Evolutionary conservation across 2,113 vertebrate genomes (phyloP), one percentile per base, ranked within the genome.

Genomic region (Balaeniceps rex): DNA sequence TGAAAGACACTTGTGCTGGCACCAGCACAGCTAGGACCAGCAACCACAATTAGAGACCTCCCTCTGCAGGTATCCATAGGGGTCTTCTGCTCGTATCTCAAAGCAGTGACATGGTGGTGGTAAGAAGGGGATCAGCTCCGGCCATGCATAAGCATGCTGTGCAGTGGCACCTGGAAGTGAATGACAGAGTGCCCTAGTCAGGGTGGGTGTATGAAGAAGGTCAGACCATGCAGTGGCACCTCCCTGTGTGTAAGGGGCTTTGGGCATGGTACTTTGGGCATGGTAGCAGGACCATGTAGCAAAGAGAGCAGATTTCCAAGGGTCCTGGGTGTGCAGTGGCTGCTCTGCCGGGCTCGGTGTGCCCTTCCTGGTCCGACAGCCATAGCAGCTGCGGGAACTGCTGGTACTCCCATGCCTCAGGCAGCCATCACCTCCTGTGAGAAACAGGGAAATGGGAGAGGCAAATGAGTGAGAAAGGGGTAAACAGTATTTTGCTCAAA

Each of bases 401-500:
- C 28, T 88, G 52, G 58, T 64, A 85, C 70, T 94, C 92, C 90
- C 82, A 60, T 65, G 95, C 92, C 92, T 94, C 61, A 47, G 92
- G 90, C 90, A 95, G 82, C 61, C 19, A 5, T 68, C 0, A 38
- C 90, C 92, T 92, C 79, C 79, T 76, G 85, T 83, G 54, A 86
- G 88, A 86, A 90, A 68, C 65, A 82, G 66, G 66, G 64, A 86
- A 81, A 94, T 78, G 76, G 91, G 86, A 94, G 94, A 94, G 88
- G 93, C 65, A 54, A 92, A 83, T 34, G 49, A 69, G 28, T 66
- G 52, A 94, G 94, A 89, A 95, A 31, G 80, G 72, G 44, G 47
- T 94, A 93, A 96, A 92, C 77, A 89, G 61, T 94, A 74, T 88
- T 96, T 95, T 96, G 38, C 65, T 87, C 55, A 71, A 81, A 87